These are phyloP conservation scores for Anthonomus grandis DNA, from an alignment of 1,140 invertebrate genomes.

Conservation along the genomic window DNA sequence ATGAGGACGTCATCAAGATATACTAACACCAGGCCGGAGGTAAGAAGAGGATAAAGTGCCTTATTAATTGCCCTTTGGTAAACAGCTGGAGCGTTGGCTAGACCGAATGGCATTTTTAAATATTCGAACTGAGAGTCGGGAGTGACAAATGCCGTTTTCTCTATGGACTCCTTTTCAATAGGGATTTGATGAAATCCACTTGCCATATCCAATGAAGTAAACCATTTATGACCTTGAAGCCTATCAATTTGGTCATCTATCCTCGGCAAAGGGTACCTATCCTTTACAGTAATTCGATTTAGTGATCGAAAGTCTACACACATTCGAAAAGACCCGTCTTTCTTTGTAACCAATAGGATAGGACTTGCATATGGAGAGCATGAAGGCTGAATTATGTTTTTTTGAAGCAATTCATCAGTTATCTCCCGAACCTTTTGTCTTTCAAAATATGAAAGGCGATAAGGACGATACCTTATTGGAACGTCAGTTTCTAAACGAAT, in stretches of 20 bases:
- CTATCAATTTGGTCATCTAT: slow-evolving; percentile 36
- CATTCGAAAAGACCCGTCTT: slow-evolving; percentile 26
- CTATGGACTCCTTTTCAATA: slow-evolving; percentile 32
- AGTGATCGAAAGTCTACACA: slow-evolving; percentile 35
- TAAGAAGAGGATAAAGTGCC: slow-evolving; percentile 35
- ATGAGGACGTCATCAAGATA: slow-evolving; percentile 34
- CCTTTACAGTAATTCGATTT: slow-evolving; percentile 33
- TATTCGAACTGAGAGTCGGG: slow-evolving; percentile 36
- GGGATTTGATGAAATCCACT: slow-evolving; percentile 26
- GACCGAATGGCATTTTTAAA: slow-evolving; percentile 34
- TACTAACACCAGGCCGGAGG: slow-evolving; percentile 30
- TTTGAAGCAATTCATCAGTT: too few species aligned
- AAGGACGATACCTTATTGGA: too few species aligned
- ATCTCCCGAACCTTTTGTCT: too few species aligned
- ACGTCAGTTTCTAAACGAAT: too few species aligned
- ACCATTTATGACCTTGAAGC: slow-evolving; percentile 22
- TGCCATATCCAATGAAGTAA: slow-evolving; percentile 28
- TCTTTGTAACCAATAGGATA: slow-evolving; percentile 27
- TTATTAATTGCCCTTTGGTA: slow-evolving; percentile 19
- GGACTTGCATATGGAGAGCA: too few species aligned
- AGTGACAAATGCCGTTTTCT: slow-evolving; percentile 29
- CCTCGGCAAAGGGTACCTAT: slow-evolving; percentile 33
- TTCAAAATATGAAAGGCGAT: too few species aligned
- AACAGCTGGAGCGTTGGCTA: slow-evolving; percentile 24
- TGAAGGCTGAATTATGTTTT: too few species aligned